These are phyloP conservation scores for Malurus alboscapulatus DNA, from an alignment of 2,113 vertebrate species.

Conservation along the genomic window DNA sequence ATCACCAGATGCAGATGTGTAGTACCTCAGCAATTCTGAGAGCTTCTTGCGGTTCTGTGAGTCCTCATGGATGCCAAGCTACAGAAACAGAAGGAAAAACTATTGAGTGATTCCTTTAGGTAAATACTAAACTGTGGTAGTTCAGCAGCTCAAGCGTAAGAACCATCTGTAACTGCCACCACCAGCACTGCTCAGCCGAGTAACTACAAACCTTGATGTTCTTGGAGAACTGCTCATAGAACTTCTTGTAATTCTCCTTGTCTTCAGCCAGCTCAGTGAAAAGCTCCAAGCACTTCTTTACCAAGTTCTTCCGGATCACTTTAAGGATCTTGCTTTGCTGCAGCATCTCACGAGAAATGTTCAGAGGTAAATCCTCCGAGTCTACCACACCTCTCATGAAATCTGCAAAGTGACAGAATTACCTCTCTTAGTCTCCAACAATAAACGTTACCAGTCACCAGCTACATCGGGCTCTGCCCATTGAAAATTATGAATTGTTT, in stretches of 20 bases:
- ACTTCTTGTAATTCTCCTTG: slow-evolving; percentile 97
- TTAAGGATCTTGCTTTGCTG: slow-evolving; percentile 98
- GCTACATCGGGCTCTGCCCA: accelerated
- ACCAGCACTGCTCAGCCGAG: accelerated
- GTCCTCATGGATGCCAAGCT: slow-evolving; percentile 98
- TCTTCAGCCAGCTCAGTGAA: slow-evolving; percentile 92
- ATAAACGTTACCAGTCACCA: accelerated
- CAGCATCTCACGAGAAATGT: slow-evolving; percentile 96
- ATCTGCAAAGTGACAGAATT: slow-evolving; percentile 47
- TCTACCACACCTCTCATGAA: slow-evolving; percentile 96
- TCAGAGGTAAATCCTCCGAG: slow-evolving; percentile 94
- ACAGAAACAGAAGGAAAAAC: accelerated
- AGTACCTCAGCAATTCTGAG: slow-evolving; percentile 89
- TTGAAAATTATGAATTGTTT: accelerated
- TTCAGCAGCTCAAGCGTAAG: accelerated
- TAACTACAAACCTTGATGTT: slow-evolving; percentile 87
- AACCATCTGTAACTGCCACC: accelerated
- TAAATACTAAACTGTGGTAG: accelerated
- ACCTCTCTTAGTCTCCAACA: accelerated
- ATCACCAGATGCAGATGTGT: slow-evolving; percentile 91
- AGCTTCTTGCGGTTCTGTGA: slow-evolving; percentile 95
- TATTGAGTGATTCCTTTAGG: accelerated
- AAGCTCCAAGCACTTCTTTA: slow-evolving; percentile 95
- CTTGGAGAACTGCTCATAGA: slow-evolving; percentile 96
- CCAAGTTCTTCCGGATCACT: slow-evolving; percentile 95